These are phyloP conservation scores for Pycnonotus jocosus DNA, from an alignment of 2,113 vertebrate species.

Conservation along the genomic window DNA sequence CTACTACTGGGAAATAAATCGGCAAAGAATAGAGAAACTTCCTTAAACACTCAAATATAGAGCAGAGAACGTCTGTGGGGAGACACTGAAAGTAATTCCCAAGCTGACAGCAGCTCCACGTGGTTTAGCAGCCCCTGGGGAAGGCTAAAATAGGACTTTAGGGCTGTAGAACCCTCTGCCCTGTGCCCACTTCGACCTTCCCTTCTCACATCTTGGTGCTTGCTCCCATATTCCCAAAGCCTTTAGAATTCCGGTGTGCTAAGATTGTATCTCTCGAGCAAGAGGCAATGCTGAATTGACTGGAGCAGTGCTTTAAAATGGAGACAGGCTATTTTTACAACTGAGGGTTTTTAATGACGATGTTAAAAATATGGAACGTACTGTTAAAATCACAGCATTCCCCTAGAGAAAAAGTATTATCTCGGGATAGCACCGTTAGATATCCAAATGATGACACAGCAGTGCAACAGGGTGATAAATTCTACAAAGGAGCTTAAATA, in stretches of 20 bases:
- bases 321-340: background rate
- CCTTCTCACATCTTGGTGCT: background rate
- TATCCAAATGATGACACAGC: background rate
- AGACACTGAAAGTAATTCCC: background rate
- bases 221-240: accelerated
- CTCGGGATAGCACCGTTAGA: accelerated
- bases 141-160: background rate
- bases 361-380: background rate
- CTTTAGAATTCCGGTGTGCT: background rate
- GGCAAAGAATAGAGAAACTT: background rate
- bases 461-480: background rate
- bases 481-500: background rate
- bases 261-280: background rate
- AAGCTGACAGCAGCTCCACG: background rate
- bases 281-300: background rate
- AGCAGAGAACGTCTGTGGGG: background rate
- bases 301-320: background rate
- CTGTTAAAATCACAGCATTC: background rate
- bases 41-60: background rate
- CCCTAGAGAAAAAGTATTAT: background rate
- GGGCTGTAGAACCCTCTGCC: background rate
- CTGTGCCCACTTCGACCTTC: background rate
- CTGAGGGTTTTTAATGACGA: background rate
- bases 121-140: background rate
- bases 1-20: background rate